These are phyloP conservation scores for Siniperca obscura DNA, from an alignment of 2,797 vertebrate genomes.

Conservation along the genomic window DNA sequence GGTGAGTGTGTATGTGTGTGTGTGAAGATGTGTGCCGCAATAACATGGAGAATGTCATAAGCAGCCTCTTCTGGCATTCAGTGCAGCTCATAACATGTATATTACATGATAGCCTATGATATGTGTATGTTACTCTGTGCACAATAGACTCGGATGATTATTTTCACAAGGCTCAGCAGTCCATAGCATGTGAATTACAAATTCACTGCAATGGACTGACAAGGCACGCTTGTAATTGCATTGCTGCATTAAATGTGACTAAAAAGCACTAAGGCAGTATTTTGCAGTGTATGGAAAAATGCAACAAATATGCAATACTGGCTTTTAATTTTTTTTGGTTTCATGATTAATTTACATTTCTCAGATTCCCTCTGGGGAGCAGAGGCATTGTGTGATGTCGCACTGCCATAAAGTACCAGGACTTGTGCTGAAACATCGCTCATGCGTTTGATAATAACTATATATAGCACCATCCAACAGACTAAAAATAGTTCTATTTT, in stretches of 20 bases:
- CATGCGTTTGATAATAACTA: background rate
- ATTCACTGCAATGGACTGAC: constrained; percentile 18
- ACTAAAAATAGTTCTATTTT: constrained; percentile 8
- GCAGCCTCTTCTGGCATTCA: background rate
- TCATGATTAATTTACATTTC: constrained; percentile 26
- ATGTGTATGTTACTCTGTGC: constrained; percentile 3
- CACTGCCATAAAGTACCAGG: background rate
- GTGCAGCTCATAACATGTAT: background rate
- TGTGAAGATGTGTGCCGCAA: background rate
- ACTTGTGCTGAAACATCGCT: background rate
- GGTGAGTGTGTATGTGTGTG: background rate
- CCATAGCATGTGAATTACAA: constrained; percentile 19
- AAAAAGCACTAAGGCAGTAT: constrained; percentile 31
- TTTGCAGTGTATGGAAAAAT: constrained; percentile 28
- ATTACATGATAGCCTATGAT: background rate
- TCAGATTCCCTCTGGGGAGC: background rate
- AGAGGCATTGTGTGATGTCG: constrained; percentile 4
- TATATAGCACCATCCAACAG: background rate
- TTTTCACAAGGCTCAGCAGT: constrained; percentile 29
- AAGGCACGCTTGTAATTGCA: constrained; percentile 37
- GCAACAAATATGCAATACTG: constrained; percentile 33
- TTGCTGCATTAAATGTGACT: constrained; percentile 40
- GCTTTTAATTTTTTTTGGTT: constrained; percentile 1
- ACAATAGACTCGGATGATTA: constrained; percentile 16
- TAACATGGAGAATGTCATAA: background rate